Conservation (phyloP, 2,797 vertebrate species). For the Otolemur crassicaudatus region DNA sequence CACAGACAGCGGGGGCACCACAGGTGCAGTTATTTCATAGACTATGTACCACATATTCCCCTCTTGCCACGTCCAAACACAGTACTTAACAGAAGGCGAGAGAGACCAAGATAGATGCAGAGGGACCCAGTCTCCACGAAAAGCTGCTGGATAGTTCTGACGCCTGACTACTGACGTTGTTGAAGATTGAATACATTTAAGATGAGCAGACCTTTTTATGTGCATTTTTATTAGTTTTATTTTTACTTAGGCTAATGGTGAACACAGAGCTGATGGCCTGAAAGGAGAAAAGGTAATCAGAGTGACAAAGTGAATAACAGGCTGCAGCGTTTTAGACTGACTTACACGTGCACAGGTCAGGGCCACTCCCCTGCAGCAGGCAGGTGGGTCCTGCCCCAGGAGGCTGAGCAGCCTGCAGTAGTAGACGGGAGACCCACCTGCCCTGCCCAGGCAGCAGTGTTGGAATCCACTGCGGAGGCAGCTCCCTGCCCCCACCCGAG, state of each 20-base stretch:
- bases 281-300: conserved; percentile 78
- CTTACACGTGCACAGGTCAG: background rate
- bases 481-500: too few relatives aligned
- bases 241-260: conserved; percentile 60
- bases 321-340: background rate
- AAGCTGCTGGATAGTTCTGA: background rate
- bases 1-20: background rate
- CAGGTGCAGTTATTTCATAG: background rate
- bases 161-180: background rate
- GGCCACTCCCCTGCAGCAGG: background rate
- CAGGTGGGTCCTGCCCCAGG: background rate
- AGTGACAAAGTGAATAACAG: conserved; percentile 36
- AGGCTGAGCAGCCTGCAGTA: background rate
- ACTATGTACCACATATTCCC: background rate
- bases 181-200: background rate
- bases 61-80: too few relatives aligned
- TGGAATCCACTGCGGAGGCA: background rate
- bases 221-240: background rate
- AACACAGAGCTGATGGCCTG: background rate
- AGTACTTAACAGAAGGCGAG: background rate
- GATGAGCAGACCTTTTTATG: background rate
- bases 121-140: background rate
- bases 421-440: background rate
- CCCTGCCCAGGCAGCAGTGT: background rate
- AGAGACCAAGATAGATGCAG: background rate